Evolutionary conservation across 2,113 vertebrate species (phyloP).

Genomic region (Melospiza melodia): DNA sequence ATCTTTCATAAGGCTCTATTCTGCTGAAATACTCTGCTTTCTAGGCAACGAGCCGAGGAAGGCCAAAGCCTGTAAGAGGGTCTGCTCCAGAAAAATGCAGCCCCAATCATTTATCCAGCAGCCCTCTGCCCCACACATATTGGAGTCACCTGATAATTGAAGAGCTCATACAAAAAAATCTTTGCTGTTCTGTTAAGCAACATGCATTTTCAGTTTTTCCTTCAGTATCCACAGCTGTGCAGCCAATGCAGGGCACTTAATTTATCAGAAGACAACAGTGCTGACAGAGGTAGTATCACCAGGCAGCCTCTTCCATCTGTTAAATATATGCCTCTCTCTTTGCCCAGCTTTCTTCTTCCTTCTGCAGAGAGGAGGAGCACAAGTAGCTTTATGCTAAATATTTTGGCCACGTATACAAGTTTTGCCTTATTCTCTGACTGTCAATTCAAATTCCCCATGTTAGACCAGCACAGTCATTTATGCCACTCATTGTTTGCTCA

Average conservation of each 20-base stretch:
- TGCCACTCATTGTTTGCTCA: slow-evolving; percentile 55
- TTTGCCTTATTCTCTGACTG: neutral
- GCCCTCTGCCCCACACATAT: neutral
- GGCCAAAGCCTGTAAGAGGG: neutral
- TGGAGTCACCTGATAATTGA: neutral
- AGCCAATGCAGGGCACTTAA: neutral
- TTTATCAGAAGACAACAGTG: neutral
- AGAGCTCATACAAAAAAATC: slow-evolving; percentile 2
- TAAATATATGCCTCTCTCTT: neutral
- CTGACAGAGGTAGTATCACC: slow-evolving; percentile 12
- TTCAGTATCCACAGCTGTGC: slow-evolving; percentile 3
- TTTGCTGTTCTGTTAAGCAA: slow-evolving; percentile 12
- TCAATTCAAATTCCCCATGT: slow-evolving; percentile 17
- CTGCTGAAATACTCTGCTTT: neutral
- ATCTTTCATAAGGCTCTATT: neutral
- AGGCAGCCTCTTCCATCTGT: slow-evolving; percentile 5
- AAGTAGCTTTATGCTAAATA: slow-evolving; percentile 2
- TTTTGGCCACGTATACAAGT: slow-evolving; percentile 2
- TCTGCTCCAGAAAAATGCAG: neutral
- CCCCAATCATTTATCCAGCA: neutral
- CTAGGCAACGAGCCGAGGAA: neutral
- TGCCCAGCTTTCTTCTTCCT: neutral
- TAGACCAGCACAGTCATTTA: slow-evolving; percentile 39
- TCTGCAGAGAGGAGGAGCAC: neutral
- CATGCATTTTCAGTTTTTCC: neutral